Evolutionary conservation across 2,113 vertebrate species (phyloP).

Genomic region (Melozone crissalis): DNA sequence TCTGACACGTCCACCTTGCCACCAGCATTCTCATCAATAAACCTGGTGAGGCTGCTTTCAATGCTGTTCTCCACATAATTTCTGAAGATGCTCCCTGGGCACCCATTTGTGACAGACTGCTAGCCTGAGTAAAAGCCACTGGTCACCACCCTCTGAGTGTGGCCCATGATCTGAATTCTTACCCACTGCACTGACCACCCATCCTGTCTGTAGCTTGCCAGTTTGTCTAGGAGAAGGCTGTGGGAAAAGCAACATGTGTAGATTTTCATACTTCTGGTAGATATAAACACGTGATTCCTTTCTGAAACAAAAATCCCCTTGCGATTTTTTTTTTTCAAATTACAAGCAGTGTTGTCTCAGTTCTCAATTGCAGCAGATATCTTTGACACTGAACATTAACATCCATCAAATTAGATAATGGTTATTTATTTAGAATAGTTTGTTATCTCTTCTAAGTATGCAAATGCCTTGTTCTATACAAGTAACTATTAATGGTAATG

Average conservation of each 20-base stretch:
- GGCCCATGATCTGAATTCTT: neutral
- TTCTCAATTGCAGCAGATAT: neutral
- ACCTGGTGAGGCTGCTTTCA: neutral
- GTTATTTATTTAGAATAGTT: neutral
- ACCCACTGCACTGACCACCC: neutral
- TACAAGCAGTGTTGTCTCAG: neutral
- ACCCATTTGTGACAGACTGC: neutral
- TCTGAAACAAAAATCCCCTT: neutral
- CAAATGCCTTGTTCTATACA: neutral
- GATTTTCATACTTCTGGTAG: neutral
- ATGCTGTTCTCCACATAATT: neutral
- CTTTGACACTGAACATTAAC: neutral
- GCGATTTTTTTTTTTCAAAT: neutral
- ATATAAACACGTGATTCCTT: neutral
- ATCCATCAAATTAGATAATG: neutral
- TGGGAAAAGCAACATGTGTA: neutral
- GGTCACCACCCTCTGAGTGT: neutral
- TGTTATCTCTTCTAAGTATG: neutral
- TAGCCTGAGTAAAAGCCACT: neutral
- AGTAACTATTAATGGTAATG: neutral
- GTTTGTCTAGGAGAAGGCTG: neutral
- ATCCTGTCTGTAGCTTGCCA: neutral
- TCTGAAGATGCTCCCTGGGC: neutral
- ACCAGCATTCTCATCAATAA: neutral
- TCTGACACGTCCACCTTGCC: fast-evolving